phyloP scores from a whole-genome alignment of 2,113 vertebrate species.

The Chionis minor region DNA sequence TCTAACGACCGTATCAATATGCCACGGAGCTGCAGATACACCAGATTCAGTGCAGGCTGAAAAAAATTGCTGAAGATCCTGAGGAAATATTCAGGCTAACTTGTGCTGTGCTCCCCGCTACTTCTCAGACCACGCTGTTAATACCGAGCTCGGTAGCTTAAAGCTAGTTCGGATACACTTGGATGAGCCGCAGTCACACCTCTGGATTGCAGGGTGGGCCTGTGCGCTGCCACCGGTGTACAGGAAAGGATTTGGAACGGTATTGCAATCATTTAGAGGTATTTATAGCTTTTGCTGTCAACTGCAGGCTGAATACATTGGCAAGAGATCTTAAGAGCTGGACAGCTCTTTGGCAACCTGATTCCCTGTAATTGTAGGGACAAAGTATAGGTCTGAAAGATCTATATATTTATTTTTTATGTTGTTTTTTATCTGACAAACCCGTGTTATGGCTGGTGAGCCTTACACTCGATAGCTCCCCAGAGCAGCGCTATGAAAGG shows the following conservation, averaged over 20 bases:
- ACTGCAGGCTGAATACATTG: background rate
- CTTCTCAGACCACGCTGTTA: background rate
- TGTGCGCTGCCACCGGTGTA: rapidly evolving
- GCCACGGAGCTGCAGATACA: background rate
- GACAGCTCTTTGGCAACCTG: background rate
- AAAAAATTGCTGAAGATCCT: background rate
- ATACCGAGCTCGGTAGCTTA: too few species aligned
- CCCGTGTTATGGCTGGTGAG: background rate
- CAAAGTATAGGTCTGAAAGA: background rate
- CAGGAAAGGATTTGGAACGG: background rate
- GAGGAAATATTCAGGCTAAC: background rate
- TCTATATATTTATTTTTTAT: background rate
- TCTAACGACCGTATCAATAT: background rate
- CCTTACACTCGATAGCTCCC: background rate
- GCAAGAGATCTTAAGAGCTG: background rate
- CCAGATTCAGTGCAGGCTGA: background rate
- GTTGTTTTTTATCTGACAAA: background rate
- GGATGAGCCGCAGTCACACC: background rate
- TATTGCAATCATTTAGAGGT: background rate
- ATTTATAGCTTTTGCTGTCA: background rate
- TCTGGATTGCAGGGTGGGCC: background rate
- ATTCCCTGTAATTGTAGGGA: background rate
- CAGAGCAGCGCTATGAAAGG: background rate
- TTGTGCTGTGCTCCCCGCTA: background rate
- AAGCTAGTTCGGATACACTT: background rate